Conservation (phyloP, 1,140 invertebrate genomes). For the Penaeus japonicus region DNA sequence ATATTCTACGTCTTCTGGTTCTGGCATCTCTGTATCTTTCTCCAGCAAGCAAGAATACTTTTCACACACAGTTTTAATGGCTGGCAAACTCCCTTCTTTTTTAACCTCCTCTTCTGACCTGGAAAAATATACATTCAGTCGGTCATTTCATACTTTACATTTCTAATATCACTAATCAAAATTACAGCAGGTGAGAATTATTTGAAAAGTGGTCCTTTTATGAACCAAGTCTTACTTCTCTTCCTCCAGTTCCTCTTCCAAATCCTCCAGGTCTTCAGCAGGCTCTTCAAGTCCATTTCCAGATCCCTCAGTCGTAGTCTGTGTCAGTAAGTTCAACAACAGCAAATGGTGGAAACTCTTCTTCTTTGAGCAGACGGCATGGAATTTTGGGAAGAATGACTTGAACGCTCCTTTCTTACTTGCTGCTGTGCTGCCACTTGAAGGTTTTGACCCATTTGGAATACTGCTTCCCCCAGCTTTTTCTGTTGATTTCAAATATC, state of each 20-base stretch:
- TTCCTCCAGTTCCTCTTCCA: constrained; percentile 14
- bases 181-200: neutral
- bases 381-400: constrained; percentile 53
- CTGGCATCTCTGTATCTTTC: constrained; percentile 36
- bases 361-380: constrained; percentile 36
- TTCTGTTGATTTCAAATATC: neutral
- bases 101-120: neutral
- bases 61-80: neutral
- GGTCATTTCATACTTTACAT: too few relatives aligned
- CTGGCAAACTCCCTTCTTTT: neutral
- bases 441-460: neutral
- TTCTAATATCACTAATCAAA: neutral
- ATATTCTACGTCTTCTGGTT: constrained; percentile 13
- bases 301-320: neutral
- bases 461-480: neutral
- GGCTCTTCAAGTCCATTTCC: neutral
- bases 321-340: constrained; percentile 24
- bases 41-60: constrained; percentile 27
- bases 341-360: constrained; percentile 44
- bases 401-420: constrained; percentile 28
- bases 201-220: neutral
- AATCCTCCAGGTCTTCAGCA: constrained; percentile 34
- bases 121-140: neutral
- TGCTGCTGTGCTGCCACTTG: neutral
- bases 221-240: neutral